phyloP scores from a whole-genome alignment of 2,888 invertebrate genomes.

The Coelogynopora nodosa region DNA sequence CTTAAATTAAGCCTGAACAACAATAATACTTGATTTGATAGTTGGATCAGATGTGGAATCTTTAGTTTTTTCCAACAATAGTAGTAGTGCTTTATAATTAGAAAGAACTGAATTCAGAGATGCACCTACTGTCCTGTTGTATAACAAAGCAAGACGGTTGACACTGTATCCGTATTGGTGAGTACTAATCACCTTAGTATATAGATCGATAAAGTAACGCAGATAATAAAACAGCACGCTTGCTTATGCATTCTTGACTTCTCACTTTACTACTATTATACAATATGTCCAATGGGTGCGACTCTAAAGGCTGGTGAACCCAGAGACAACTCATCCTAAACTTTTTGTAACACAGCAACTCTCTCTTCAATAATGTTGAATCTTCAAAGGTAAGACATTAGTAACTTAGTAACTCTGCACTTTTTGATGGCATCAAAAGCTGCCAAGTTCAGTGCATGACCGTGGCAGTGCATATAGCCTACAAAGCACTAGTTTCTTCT shows the following conservation, averaged over 20 bases:
- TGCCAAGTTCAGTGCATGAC: neutral
- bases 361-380: neutral
- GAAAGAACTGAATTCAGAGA: neutral
- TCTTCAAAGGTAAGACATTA: neutral
- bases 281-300: too few species aligned
- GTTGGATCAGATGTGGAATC: slow-evolving; percentile 9
- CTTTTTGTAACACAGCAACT: neutral
- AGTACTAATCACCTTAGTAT: too few species aligned
- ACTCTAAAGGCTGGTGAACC: neutral
- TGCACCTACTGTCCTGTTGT: neutral
- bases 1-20: slow-evolving; percentile 4
- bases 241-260: too few species aligned
- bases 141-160: too few species aligned
- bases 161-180: too few species aligned
- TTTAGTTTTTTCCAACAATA: neutral
- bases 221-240: too few species aligned
- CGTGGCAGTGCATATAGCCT: neutral
- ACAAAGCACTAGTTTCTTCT: neutral
- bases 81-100: neutral
- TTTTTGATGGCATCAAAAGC: neutral
- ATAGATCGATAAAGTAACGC: too few species aligned
- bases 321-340: neutral
- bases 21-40: neutral
- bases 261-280: too few species aligned
- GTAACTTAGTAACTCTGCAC: neutral